Evolutionary conservation across 2,797 vertebrate genomes (phyloP), one percentile per base, ranked within the genome.

Genomic region (Eremophila alpestris): DNA sequence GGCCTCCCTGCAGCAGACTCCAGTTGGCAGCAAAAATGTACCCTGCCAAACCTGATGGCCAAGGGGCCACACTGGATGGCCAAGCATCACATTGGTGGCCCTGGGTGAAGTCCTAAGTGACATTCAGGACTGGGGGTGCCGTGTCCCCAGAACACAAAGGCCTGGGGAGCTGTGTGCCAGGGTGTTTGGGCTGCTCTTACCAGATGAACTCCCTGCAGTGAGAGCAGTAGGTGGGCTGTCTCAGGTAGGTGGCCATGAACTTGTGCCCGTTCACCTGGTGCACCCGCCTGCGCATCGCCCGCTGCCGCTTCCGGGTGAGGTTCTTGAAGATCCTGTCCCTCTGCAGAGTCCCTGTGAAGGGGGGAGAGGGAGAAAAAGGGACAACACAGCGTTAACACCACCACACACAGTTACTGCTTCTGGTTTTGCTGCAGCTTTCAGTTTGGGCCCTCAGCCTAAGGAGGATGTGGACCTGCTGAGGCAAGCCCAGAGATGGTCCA

Each of bases 181-280:
- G 1, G 1, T 1, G 3, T 15, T 41, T 0, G 6, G 84, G 77
- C 22, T 3, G 0, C 2, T 65, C 98, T 99, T 97, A 99, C 99
- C 99, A 99, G 98, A 99, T 99, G 88, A 99, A 99, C 74, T 99
- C 99, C 93, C 97, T 98, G 98, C 99, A 99, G 98, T 99, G 99
- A 2, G 99, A 99, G 94, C 99, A 99, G 98, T 99, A 99, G 2
- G 99, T 99, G 34, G 99, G 99, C 97, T 99, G 99, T 32, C 99
- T 98, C 71, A 99, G 98, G 93, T 98, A 99, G 0, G 99, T 99
- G 43, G 99, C 99, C 99, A 99, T 99, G 93, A 99, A 99, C 96
- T 99, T 99, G 97, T 99, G 99, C 19, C 99, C 99, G 0, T 99
- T 99, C 95, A 99, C 98, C 97, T 99, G 99, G 95, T 99, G 99